Evolutionary conservation across 2,113 vertebrate genomes (phyloP).

Genomic region (Callospermophilus lateralis): DNA sequence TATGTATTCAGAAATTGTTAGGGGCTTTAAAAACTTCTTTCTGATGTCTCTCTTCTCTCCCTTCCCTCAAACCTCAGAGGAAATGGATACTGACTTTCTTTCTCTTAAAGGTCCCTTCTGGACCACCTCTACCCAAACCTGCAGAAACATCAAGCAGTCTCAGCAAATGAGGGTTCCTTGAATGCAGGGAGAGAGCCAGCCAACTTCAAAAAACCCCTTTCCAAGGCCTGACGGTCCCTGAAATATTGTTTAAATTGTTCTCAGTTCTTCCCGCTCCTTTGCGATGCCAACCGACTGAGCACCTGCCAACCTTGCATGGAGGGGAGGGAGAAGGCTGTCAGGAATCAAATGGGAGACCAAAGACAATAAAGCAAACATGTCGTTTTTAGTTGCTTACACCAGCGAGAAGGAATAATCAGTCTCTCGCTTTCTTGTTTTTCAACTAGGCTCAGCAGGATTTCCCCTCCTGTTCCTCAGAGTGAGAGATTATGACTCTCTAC

Average conservation of each 20-base stretch:
- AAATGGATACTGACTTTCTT: constrained; percentile 4
- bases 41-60: constrained; percentile 60
- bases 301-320: constrained; percentile 11
- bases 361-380: constrained; percentile 73
- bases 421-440: constrained; percentile 51
- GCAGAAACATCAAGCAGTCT: not conserved
- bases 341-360: constrained; percentile 75
- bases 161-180: not conserved
- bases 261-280: constrained; percentile 23
- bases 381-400: constrained; percentile 69
- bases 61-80: constrained; percentile 55
- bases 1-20: constrained; percentile 61
- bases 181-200: constrained; percentile 5
- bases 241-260: constrained; percentile 65
- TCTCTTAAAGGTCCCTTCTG: not conserved
- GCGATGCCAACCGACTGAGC: rapidly evolving
- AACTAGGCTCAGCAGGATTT: constrained; percentile 43
- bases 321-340: constrained; percentile 11
- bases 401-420: constrained; percentile 38
- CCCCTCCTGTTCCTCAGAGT: not conserved
- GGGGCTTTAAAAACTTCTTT: not conserved
- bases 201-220: constrained; percentile 56
- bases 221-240: not conserved
- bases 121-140: not conserved
- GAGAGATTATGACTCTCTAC: not conserved